These are phyloP conservation scores for Gymnocheta viridis DNA, from an alignment of 2,888 invertebrate species.

Conservation along the genomic window DNA sequence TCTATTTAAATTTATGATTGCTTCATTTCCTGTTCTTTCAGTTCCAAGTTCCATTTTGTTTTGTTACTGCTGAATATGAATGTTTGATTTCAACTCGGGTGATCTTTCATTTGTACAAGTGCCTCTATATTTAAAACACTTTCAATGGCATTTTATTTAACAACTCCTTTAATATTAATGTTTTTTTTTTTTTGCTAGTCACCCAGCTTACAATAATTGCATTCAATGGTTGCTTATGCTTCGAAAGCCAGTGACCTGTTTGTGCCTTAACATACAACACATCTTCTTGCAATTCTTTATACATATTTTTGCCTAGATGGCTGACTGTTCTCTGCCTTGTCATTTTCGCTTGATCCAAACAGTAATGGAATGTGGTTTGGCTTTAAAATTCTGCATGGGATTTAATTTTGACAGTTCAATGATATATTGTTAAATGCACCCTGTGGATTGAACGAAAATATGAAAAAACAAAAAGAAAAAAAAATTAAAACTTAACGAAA, in stretches of 20 bases:
- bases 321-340: constrained; percentile 45
- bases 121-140: constrained; percentile 42
- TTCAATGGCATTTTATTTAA: constrained; percentile 26
- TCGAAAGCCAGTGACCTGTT: constrained; percentile 66
- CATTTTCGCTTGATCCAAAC: constrained; percentile 70
- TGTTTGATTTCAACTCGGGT: constrained; percentile 44
- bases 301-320: constrained; percentile 10
- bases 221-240: constrained; percentile 48
- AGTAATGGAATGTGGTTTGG: constrained; percentile 68
- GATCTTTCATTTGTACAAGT: constrained; percentile 27
- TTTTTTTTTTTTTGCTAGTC: constrained; percentile 17
- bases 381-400: constrained; percentile 75
- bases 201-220: constrained; percentile 33
- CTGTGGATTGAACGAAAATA: constrained; percentile 70
- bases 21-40: constrained; percentile 79
- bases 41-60: too few relatives aligned
- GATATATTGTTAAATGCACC: constrained; percentile 81
- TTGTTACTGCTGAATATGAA: constrained; percentile 66
- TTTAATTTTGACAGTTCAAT: constrained; percentile 81
- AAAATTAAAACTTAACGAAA: constrained; percentile 24
- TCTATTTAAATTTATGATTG: constrained; percentile 82
- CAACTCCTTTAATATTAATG: neutral
- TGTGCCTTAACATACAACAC: constrained; percentile 38
- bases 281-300: constrained; percentile 16
- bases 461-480: neutral